phyloP scores from a whole-genome alignment of 2,888 invertebrate species.

The Microchrysa polita region DNA sequence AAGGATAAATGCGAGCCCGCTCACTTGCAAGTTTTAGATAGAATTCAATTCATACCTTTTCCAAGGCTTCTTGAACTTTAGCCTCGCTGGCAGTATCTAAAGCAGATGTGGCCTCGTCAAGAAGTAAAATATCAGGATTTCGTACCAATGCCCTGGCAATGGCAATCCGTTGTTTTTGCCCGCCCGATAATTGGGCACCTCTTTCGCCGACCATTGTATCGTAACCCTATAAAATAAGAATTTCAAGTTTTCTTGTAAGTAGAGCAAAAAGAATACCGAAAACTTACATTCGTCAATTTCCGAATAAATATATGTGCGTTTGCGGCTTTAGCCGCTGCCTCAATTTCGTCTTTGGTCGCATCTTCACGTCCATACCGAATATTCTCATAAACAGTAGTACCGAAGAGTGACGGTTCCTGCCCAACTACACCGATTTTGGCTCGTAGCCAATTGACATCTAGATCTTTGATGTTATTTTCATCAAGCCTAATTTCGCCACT shows the following conservation, averaged over 20 bases:
- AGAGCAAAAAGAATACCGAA: neutral
- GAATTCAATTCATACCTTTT: constrained; percentile 69
- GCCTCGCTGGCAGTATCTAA: constrained; percentile 86
- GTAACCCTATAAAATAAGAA: constrained; percentile 69
- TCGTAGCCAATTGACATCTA: constrained; percentile 84
- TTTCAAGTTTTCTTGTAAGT: neutral
- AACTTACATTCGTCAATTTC: constrained; percentile 72
- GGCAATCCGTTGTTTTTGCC: constrained; percentile 90
- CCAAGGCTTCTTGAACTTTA: constrained; percentile 83
- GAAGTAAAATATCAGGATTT: constrained; percentile 78
- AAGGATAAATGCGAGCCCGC: no score
- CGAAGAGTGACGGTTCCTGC: constrained; percentile 90
- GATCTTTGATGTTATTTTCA: constrained; percentile 72
- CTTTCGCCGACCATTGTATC: constrained; percentile 85
- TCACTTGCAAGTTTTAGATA: no score
- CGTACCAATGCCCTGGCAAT: constrained; percentile 87
- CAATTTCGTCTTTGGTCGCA: constrained; percentile 74
- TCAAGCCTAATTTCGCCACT: constrained; percentile 75
- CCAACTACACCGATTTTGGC: constrained; percentile 87
- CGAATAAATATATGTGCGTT: constrained; percentile 82
- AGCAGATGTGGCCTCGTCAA: constrained; percentile 92
- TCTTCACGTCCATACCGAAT: constrained; percentile 81
- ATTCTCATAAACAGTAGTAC: constrained; percentile 84
- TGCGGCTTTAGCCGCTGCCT: constrained; percentile 75
- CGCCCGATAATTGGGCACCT: constrained; percentile 85